phyloP scores from a whole-genome alignment of 2,113 vertebrate species.

The Aix galericulata region DNA sequence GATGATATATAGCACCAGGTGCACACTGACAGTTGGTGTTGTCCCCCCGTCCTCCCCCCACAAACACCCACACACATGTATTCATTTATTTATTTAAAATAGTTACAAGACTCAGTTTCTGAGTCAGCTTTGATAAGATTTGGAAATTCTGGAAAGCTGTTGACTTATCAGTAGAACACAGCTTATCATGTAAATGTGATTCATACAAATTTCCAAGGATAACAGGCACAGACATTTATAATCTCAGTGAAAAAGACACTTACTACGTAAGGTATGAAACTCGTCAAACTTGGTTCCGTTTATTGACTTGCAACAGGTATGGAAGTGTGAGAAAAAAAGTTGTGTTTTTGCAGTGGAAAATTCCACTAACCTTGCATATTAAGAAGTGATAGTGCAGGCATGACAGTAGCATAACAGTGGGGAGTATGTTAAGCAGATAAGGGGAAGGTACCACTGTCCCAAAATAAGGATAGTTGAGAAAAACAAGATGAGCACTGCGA shows the following conservation, averaged over 20 bases:
- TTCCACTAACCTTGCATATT: no score
- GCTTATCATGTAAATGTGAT: conserved; percentile 68
- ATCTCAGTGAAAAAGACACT: conserved; percentile 33
- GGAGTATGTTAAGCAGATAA: no score
- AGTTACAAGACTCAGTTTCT: conserved; percentile 50
- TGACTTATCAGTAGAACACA: conserved; percentile 66
- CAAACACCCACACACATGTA: no score
- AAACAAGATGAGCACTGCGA: no score
- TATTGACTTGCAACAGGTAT: background rate
- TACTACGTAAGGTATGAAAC: conserved; percentile 25
- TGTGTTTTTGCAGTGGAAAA: no score
- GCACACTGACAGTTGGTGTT: background rate
- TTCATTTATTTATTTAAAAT: background rate
- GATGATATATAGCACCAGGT: background rate
- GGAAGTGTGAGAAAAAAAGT: background rate
- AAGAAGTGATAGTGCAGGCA: no score
- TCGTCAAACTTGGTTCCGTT: conserved; percentile 18
- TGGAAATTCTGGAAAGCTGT: conserved; percentile 58
- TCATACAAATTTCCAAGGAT: conserved; percentile 70
- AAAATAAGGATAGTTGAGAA: no score
- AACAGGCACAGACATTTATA: conserved; percentile 43
- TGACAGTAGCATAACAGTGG: no score
- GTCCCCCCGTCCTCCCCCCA: background rate
- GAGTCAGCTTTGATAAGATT: conserved; percentile 63
- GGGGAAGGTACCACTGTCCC: no score